A percentile compares a stretch with the other conserved stretches of the same genome.
Conservation (phyloP, 2,113 vertebrate species). For the Brachyhypopomus occidentalis region DNA sequence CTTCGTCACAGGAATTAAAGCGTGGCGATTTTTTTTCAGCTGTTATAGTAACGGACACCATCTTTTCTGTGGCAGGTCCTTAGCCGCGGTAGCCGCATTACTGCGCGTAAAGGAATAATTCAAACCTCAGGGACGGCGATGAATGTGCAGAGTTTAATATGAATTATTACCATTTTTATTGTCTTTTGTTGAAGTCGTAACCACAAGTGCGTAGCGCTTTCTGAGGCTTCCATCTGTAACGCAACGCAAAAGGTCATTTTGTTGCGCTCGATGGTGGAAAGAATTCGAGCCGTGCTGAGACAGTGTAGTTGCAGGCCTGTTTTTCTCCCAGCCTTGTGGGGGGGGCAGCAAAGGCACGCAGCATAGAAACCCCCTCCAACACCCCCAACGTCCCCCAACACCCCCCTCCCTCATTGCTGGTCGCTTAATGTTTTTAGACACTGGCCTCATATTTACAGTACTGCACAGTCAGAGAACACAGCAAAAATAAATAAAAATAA, state of each 20-base stretch:
- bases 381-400: neutral
- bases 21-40: neutral
- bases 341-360: constrained; percentile 4
- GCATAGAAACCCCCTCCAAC: neutral
- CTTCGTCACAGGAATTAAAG: neutral
- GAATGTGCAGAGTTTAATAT: too few species aligned
- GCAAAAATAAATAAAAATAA: neutral
- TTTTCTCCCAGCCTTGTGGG: constrained; percentile 4
- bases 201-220: neutral
- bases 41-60: neutral
- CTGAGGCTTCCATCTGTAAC: neutral
- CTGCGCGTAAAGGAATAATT: neutral
- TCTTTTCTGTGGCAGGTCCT: neutral
- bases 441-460: neutral
- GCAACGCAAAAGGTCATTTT: neutral
- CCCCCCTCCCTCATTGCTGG: too few species aligned
- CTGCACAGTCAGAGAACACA: neutral
- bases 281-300: constrained; percentile 11
- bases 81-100: neutral
- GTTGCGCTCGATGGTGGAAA: neutral
- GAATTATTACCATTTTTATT: neutral
- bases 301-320: neutral
- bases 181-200: constrained; percentile 8
- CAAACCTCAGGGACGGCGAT: too few species aligned
- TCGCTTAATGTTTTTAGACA: neutral